Evolutionary conservation across 2,888 invertebrate species (phyloP), one percentile per base, ranked within the genome.

Genomic region (Pelosia muscerda): DNA sequence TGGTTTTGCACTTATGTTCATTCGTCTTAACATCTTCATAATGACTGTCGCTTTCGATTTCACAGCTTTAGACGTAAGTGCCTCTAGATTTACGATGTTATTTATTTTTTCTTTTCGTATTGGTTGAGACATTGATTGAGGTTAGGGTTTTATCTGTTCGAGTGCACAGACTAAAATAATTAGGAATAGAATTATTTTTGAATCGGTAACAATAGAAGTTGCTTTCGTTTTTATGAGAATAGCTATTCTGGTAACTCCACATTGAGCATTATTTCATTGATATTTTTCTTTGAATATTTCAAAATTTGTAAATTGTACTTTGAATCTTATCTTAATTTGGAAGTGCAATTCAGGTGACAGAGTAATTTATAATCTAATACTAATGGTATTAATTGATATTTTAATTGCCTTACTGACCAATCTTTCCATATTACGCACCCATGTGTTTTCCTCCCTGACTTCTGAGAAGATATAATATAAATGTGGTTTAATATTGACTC

Each of bases 1-100:
- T 73, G 71, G 58, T 65, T 79, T 75, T 65, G 77, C 80, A 75
- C 78, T 77, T 79, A 78, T 38, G 71, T 68, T 31, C 69, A 65
- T 73, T 79, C 72, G 68, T 75, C 66, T 71, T 69, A 67, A 71
- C 73, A 72, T 73, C 75, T 68, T 69, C 60, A 65, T 72, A 79
- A 77, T 71, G 69, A 79, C 62, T 79, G 73, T 79, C 72, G 65
- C 60, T 73, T 71, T 65, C 63, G 55, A 61, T 72, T 71, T 57
- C 59, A 68, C 63, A 63, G 66, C 69, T 67, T 66, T 68, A 71
- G 62, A 70, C 68, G 63, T 76, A 71, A 77, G 74, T 68, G 66
- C 28, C 65, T 66, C 58, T 69, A 15, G 53, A 63, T 49, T 66
- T 62, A 69, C 28, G 49, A 61, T n/a, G 60, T 68, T 57, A 65